phyloP scores from a whole-genome alignment of 2,113 vertebrate genomes.

The Cyprinodon brontotheroides region DNA sequence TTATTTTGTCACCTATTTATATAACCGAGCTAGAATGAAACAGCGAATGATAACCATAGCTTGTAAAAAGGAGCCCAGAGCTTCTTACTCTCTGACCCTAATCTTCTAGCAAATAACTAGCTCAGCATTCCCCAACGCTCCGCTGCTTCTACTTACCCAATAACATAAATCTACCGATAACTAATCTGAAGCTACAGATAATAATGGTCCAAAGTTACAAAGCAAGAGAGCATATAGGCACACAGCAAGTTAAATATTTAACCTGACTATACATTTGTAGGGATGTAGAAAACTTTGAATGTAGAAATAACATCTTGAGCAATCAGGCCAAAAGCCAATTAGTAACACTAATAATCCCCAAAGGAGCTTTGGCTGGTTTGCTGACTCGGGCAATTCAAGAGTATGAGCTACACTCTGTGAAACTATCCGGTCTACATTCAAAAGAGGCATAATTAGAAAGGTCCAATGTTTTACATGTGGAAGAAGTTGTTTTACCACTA shows the following conservation, averaged over 20 bases:
- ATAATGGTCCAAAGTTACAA: constrained; percentile 3
- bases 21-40: constrained; percentile 7
- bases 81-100: constrained; percentile 72
- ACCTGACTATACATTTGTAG: not conserved
- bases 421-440: constrained; percentile 27
- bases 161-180: constrained; percentile 52
- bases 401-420: constrained; percentile 40
- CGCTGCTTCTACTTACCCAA: constrained; percentile 35
- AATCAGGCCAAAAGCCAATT: constrained; percentile 52
- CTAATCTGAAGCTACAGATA: constrained; percentile 31
- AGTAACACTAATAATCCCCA: constrained; percentile 59
- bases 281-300: not conserved
- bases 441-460: constrained; percentile 34
- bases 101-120: constrained; percentile 64
- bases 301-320: constrained; percentile 38
- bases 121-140: constrained; percentile 69
- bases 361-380: constrained; percentile 66
- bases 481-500: constrained; percentile 36
- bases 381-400: constrained; percentile 59
- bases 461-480: constrained; percentile 46
- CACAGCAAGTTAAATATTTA: not conserved
- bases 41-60: constrained; percentile 26
- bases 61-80: constrained; percentile 51
- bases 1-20: not conserved
- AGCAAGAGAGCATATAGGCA: not conserved